Percentiles rank a stretch among this genome's conserved stretches.
Conservation (phyloP, 30 jellyfish, hydroid and myxozoan species). For the Cassiopea xamachana region DNA sequence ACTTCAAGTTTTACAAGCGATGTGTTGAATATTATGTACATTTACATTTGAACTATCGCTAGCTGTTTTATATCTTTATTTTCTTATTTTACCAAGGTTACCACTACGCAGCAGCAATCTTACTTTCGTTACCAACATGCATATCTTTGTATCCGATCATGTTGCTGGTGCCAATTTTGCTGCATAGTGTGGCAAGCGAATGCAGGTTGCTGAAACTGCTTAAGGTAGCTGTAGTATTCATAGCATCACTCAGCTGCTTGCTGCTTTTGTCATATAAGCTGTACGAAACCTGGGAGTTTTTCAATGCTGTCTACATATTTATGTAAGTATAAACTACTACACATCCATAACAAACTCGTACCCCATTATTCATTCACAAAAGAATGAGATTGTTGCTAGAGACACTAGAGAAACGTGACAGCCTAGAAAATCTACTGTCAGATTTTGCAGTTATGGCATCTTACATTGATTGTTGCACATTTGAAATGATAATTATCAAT, state of each 20-base stretch:
- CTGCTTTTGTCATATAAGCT: slow-evolving; percentile 47
- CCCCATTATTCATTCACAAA: neutral
- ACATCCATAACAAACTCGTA: neutral
- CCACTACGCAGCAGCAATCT: slow-evolving; percentile 41
- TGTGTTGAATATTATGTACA: too few relatives aligned
- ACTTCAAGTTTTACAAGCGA: too few relatives aligned
- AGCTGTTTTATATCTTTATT: too few relatives aligned
- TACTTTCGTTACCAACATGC: slow-evolving; percentile 66
- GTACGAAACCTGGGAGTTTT: slow-evolving; percentile 64
- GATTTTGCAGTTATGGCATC: too few relatives aligned
- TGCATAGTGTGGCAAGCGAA: slow-evolving; percentile 3
- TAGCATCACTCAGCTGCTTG: slow-evolving; percentile 8
- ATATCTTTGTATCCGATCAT: slow-evolving; percentile 81
- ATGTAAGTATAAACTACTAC: slow-evolving; percentile 40
- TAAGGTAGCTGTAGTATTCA: neutral
- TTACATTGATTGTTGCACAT: too few relatives aligned
- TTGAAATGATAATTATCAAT: too few relatives aligned
- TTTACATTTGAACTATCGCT: too few relatives aligned
- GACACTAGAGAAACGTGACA: too few relatives aligned
- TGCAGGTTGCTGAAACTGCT: neutral
- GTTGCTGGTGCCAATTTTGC: slow-evolving; percentile 63
- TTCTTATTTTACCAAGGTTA: slow-evolving; percentile 38
- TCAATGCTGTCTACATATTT: slow-evolving; percentile 69
- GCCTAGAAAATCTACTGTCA: too few relatives aligned
- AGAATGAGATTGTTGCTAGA: neutral